phyloP scores from a whole-genome alignment of 2,113 vertebrate species.

The Talpa occidentalis region DNA sequence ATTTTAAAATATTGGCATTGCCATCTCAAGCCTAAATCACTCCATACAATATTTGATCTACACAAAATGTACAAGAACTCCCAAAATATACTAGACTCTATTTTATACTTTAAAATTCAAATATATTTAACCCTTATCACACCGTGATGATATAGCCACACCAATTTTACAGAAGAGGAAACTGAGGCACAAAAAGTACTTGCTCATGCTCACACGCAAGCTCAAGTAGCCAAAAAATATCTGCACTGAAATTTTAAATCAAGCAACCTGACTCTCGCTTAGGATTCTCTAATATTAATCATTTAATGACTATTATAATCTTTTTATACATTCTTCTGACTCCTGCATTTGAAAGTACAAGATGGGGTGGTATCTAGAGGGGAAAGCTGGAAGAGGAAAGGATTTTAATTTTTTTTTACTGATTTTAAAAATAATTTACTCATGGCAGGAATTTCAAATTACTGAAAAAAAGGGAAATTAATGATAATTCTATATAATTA shows the following conservation, averaged over 20 bases:
- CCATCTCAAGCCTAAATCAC: not conserved
- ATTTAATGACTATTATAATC: not conserved
- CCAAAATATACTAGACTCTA: not conserved
- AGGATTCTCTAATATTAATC: not conserved
- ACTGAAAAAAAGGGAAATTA: not conserved
- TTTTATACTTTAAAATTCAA: conserved; percentile 15
- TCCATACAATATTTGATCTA: not conserved
- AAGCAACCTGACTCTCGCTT: not conserved
- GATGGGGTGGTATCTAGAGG: not conserved
- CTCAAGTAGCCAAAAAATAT: not conserved
- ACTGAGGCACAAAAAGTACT: not conserved
- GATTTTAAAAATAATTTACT: not conserved
- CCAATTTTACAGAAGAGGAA: not conserved
- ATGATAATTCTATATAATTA: not conserved
- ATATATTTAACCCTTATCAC: not conserved
- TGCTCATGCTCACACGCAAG: not conserved
- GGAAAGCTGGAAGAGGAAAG: not conserved
- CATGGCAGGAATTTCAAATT: not conserved
- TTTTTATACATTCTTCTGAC: not conserved
- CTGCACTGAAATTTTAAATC: not conserved
- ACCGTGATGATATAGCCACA: not conserved
- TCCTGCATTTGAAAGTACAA: not conserved
- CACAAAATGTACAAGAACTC: not conserved
- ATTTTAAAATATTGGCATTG: not conserved
- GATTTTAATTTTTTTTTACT: not conserved